A percentile compares a stretch with the other conserved stretches of the same genome.
phyloP scores from a whole-genome alignment of 2,113 vertebrate species.

The Fulmarus glacialis region DNA sequence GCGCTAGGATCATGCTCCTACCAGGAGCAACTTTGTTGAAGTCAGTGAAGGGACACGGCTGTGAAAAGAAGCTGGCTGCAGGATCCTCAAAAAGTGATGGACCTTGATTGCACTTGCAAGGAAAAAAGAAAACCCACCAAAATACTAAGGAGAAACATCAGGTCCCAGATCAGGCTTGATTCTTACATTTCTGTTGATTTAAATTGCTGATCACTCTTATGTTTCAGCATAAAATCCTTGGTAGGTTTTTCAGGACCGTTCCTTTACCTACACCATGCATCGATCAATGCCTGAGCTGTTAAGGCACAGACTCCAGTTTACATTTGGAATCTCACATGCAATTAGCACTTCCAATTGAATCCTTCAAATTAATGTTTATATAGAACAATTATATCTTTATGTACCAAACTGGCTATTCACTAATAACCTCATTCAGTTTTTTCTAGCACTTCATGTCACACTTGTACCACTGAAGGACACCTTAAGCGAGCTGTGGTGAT shows the following conservation, averaged over 20 bases:
- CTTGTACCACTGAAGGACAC: neutral
- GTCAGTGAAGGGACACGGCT: neutral
- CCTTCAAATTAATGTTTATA: neutral
- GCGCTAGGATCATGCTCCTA: neutral
- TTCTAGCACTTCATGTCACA: neutral
- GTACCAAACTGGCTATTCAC: neutral
- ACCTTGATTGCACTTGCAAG: neutral
- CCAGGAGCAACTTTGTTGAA: neutral
- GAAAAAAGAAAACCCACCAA: conserved; percentile 14
- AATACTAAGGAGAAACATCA: neutral
- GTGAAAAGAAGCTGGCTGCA: neutral
- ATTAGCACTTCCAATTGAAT: neutral
- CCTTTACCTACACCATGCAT: neutral
- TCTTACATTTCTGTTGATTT: neutral
- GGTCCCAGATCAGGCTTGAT: neutral
- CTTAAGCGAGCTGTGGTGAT: neutral
- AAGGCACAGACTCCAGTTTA: neutral
- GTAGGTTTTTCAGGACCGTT: neutral
- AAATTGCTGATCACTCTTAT: neutral
- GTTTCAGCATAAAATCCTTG: neutral
- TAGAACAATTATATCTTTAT: neutral
- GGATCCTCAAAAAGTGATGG: neutral
- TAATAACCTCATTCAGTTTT: neutral
- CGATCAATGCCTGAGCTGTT: neutral
- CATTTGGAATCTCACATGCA: neutral